Evolutionary conservation across 1,140 invertebrate genomes (phyloP).

Genomic region (Drosophila burlai): DNA sequence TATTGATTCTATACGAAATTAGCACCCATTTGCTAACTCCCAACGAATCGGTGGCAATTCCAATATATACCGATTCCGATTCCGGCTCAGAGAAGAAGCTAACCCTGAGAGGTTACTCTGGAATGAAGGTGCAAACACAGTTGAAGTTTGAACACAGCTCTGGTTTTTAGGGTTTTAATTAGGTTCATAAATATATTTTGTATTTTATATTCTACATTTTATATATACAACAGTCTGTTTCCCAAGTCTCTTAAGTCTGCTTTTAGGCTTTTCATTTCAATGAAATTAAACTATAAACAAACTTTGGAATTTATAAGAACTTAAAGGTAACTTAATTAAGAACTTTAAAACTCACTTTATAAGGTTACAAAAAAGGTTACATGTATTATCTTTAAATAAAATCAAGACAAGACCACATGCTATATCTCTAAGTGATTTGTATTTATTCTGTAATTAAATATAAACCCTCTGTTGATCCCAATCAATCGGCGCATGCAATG

Average conservation of each 20-base stretch:
- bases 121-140: neutral
- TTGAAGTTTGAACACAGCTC: neutral
- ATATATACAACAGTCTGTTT: too few species aligned
- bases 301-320: neutral
- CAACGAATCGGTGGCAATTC: slow-evolving; percentile 39
- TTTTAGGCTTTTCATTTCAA: neutral
- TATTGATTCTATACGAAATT: slow-evolving; percentile 53
- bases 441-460: neutral
- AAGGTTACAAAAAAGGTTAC: neutral
- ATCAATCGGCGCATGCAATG: slow-evolving; percentile 26
- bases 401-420: neutral
- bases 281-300: neutral
- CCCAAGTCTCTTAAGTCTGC: neutral
- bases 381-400: neutral
- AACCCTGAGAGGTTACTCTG: slow-evolving; percentile 1
- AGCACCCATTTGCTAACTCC: slow-evolving; percentile 64
- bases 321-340: neutral
- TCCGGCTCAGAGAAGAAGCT: slow-evolving; percentile 20
- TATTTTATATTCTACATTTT: too few species aligned
- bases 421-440: too few species aligned
- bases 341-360: neutral
- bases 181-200: neutral
- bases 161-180: neutral
- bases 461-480: neutral
- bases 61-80: slow-evolving; percentile 5